Evolutionary conservation across 2,113 vertebrate species (phyloP).

Genomic region (Pseudorectes ferrugineus): DNA sequence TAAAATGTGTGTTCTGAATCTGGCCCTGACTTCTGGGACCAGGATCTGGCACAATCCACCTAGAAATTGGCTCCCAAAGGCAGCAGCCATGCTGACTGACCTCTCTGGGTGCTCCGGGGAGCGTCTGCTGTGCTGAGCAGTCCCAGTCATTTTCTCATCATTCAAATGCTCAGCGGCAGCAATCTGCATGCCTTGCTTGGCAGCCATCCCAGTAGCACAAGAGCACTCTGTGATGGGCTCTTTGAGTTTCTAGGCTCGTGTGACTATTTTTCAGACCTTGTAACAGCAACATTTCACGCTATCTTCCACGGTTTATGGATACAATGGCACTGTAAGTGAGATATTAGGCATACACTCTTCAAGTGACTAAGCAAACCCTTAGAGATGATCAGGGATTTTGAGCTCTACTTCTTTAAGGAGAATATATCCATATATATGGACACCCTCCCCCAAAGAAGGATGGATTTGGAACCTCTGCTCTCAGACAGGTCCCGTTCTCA

Average conservation of each 20-base stretch:
- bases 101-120: background rate
- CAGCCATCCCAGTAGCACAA: background rate
- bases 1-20: background rate
- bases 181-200: background rate
- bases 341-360: background rate
- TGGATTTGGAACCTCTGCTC: slow-evolving; percentile 1
- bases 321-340: background rate
- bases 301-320: background rate
- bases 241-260: background rate
- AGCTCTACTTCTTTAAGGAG: background rate
- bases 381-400: background rate
- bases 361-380: background rate
- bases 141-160: background rate
- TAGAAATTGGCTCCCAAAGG: background rate
- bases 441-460: background rate
- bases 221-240: background rate
- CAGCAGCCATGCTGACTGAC: background rate
- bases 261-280: background rate
- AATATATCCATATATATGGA: background rate
- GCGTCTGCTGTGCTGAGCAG: background rate
- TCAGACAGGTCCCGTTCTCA: background rate
- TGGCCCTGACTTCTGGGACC: background rate
- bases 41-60: background rate
- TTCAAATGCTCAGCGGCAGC: background rate
- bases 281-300: background rate